Evolutionary conservation across 2,888 invertebrate species (phyloP).

Genomic region (Hymenopus coronatus): DNA sequence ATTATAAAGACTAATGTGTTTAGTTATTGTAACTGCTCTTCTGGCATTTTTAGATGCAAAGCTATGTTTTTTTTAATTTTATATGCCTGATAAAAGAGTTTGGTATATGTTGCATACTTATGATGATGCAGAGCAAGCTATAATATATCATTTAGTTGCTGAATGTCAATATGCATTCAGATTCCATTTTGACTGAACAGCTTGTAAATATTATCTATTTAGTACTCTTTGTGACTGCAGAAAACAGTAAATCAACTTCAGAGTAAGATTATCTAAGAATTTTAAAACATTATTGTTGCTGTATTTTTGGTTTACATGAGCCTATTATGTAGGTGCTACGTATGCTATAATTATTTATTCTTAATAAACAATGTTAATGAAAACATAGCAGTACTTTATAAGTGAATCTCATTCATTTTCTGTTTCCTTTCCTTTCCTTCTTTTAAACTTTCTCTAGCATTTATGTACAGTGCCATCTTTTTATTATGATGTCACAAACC

Average conservation of each 20-base stretch:
- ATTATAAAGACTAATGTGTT: not conserved
- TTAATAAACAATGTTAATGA: conserved; percentile 32
- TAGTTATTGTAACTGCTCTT: not conserved
- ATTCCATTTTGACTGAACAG: not conserved
- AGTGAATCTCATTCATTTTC: not conserved
- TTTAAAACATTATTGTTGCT: conserved; percentile 13
- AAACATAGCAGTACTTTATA: not conserved
- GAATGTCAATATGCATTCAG: not conserved
- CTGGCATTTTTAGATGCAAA: not conserved
- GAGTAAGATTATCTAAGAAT: conserved; percentile 5
- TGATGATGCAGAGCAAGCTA: not conserved
- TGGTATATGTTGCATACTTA: not conserved
- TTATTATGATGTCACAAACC: no score
- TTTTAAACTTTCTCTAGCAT: no score
- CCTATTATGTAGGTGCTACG: conserved; percentile 31
- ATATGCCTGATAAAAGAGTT: not conserved
- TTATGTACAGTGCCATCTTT: no score
- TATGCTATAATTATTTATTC: conserved; percentile 32
- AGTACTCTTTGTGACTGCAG: conserved; percentile 1
- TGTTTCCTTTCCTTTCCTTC: not conserved
- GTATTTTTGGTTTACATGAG: conserved; percentile 24
- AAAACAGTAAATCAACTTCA: not conserved
- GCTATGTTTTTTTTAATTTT: not conserved
- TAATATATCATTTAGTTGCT: not conserved
- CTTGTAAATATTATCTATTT: conserved; percentile 4